Percentiles rank a stretch among this genome's conserved stretches.
Conservation (phyloP, 2,888 invertebrate species). For the Aricia artaxerxes region DNA sequence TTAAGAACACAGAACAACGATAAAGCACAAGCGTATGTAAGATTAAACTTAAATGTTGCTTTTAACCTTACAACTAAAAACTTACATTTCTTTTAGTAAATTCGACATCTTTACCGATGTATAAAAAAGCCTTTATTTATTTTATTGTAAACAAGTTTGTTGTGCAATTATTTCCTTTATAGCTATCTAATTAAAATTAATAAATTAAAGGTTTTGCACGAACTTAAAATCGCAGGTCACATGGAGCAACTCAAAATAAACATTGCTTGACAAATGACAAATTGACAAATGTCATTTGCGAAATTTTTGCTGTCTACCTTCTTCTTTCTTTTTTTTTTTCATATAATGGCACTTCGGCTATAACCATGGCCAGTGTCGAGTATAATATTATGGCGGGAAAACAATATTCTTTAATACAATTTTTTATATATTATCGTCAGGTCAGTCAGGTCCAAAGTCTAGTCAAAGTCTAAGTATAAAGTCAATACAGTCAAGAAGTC, state of each 20-base stretch:
- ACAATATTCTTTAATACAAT: too few relatives aligned
- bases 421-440: too few relatives aligned
- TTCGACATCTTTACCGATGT: conserved; percentile 45
- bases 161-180: neutral
- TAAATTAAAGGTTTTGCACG: neutral
- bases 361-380: too few relatives aligned
- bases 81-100: conserved; percentile 53
- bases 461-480: too few relatives aligned
- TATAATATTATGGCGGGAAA: too few relatives aligned
- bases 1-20: neutral
- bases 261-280: neutral
- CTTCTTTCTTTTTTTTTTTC: too few relatives aligned
- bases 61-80: conserved; percentile 21
- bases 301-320: neutral
- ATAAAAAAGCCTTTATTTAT: neutral
- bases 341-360: too few relatives aligned
- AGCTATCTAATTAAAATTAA: neutral
- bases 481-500: too few relatives aligned
- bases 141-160: neutral
- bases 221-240: neutral
- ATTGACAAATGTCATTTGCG: neutral
- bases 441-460: too few relatives aligned
- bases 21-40: neutral
- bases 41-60: neutral
- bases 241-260: conserved; percentile 1